phyloP scores from a whole-genome alignment of 2,113 vertebrate genomes.

The Oryzias melastigma region DNA sequence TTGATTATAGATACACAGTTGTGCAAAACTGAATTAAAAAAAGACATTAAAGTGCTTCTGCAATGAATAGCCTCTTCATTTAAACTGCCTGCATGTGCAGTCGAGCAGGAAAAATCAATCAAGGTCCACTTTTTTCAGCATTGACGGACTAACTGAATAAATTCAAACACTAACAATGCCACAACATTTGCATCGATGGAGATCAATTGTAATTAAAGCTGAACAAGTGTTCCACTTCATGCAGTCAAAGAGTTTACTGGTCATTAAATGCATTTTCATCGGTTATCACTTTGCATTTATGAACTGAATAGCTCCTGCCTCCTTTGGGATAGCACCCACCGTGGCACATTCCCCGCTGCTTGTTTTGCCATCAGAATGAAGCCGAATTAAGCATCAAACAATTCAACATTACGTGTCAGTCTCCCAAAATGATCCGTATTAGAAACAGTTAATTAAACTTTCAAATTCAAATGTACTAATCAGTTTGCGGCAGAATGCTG shows the following conservation, averaged over 20 bases:
- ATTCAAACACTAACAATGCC: conserved; percentile 69
- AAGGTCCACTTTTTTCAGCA: conserved; percentile 47
- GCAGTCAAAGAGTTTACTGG: conserved; percentile 77
- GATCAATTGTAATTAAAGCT: conserved; percentile 94
- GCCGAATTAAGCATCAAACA: conserved; percentile 86
- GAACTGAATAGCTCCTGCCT: conserved; percentile 72
- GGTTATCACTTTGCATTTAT: conserved; percentile 84
- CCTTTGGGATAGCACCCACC: conserved; percentile 79
- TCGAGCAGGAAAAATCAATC: conserved; percentile 67
- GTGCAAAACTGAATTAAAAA: conserved; percentile 39
- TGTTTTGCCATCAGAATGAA: conserved; percentile 79
- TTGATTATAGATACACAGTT: conserved; percentile 46
- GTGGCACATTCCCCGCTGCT: conserved; percentile 73
- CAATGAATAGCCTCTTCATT: conserved; percentile 65
- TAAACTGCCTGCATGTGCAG: conserved; percentile 42
- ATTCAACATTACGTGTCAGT: conserved; percentile 85
- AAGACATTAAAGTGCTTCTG: conserved; percentile 48
- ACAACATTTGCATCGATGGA: conserved; percentile 81
- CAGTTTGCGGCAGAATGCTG: conserved; percentile 75
- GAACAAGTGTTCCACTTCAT: conserved; percentile 85
- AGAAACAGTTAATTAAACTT: conserved; percentile 91
- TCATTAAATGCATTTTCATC: conserved; percentile 87
- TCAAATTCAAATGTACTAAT: conserved; percentile 79
- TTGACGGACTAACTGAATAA: conserved; percentile 63
- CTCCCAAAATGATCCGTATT: conserved; percentile 83